Evolutionary conservation across 1,140 invertebrate genomes (phyloP), one percentile per base, ranked within the genome.

Genomic region (Habropoda laboriosa): DNA sequence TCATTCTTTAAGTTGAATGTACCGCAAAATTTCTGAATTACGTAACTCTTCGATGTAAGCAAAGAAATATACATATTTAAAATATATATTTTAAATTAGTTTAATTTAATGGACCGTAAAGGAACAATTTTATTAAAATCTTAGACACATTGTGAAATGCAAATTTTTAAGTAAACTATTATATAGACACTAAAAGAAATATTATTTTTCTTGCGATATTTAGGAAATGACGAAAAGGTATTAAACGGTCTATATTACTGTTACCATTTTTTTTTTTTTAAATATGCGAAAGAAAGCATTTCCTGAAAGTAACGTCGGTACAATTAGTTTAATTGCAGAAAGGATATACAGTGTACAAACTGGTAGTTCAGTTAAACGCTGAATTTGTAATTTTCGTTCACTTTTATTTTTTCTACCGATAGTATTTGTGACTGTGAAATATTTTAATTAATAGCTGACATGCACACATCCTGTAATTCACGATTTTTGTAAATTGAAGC

Each of bases 401-500:
- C 10, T 64, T 73, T 75, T 55, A 66, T 42, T 58, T 49, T 53
- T 51, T 64, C 38, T 80, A 71, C 8, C 10, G 24, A 67, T 64
- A 81, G 49, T 74, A 72, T 63, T 81, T 47, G 32, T 85, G 75
- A 85, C 51, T 67, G 67, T 78, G 74, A 82, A 55, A 47, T 85
- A 78, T 79, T 70, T 80, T 75, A 70, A 70, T 68, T 70, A 66
- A 78, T 81, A 84, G 72, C 66, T 57, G 79, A 82, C 72, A 82
- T 88, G 85, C 83, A 89, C 84, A 87, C 79, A 86, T 84, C 75
- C 76, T 84, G 64, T 81, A 87, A 77, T 88, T 80, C 72, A 64
- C 61, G 30, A 57, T 78, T 89, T 89, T 89, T 89, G 79, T 88
- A 88, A 87, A 85, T 71, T 83, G 70, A 84, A 86, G 21, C 72